Evolutionary conservation across 2,888 invertebrate genomes (phyloP).

Genomic region (Meloe dianella): DNA sequence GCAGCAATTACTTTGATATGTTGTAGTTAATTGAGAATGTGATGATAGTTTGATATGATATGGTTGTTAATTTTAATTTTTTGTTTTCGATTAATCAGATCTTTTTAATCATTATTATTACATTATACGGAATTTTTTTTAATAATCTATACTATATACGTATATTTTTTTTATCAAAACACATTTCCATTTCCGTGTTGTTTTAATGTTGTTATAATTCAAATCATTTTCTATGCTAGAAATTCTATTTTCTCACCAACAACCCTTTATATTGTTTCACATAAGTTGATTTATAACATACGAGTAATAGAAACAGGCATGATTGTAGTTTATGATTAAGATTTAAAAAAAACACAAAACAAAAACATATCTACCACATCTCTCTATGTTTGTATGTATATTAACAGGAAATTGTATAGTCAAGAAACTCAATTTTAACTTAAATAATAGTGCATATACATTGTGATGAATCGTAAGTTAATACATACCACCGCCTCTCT

Average conservation of each 20-base stretch:
- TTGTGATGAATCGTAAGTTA: not conserved
- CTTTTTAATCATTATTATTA: not conserved
- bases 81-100: no score
- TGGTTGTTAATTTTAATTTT: not conserved
- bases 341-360: no score
- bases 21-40: no score
- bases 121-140: not conserved
- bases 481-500: not conserved
- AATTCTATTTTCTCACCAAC: constrained; percentile 27
- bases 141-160: not conserved
- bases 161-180: not conserved
- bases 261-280: constrained; percentile 35
- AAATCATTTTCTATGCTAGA: not conserved
- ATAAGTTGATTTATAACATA: constrained; percentile 37
- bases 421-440: not conserved
- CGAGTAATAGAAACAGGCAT: constrained; percentile 35
- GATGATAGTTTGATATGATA: not conserved
- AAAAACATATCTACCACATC: constrained; percentile 12
- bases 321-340: constrained; percentile 35
- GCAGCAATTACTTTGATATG: not conserved
- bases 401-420: constrained; percentile 9
- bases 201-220: constrained; percentile 7
- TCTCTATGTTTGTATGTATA: not conserved
- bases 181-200: not conserved
- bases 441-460: not conserved